Conservation (phyloP, 2,797 vertebrate species). For the Tenualosa thibaudeaui region DNA sequence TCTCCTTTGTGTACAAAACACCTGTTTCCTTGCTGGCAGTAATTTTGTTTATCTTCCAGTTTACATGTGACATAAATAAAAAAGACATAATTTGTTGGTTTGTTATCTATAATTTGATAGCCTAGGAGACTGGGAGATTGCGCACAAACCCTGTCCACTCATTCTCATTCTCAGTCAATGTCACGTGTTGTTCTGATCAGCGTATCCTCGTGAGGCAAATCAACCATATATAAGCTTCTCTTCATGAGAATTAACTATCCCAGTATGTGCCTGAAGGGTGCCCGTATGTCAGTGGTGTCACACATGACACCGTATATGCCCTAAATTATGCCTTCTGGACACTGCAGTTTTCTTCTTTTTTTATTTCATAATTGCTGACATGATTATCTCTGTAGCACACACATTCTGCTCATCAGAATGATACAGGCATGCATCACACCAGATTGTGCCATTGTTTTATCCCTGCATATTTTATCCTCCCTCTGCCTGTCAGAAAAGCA, state of each 20-base stretch:
- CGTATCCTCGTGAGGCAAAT: not conserved
- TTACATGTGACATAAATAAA: not conserved
- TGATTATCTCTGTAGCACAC: not conserved
- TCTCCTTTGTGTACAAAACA: not conserved
- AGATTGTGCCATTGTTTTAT: not conserved
- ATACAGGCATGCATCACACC: not conserved
- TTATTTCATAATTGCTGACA: not conserved
- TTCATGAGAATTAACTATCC: not conserved
- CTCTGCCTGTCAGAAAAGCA: not conserved
- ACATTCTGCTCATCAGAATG: not conserved
- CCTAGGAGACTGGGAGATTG: not conserved
- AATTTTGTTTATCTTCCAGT: not conserved
- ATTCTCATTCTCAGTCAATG: not conserved
- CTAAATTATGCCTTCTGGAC: not conserved
- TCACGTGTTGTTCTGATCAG: not conserved
- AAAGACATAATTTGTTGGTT: not conserved
- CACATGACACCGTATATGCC: not conserved
- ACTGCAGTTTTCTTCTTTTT: not conserved
- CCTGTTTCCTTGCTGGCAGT: not conserved
- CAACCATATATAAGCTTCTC: not conserved
- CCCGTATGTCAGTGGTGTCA: not conserved
- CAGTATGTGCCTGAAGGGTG: not conserved
- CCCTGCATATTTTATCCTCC: not conserved
- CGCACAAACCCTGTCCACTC: not conserved
- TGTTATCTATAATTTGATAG: not conserved